Conservation (phyloP, 2,888 invertebrate species). For the Parthenolecanium corni region DNA sequence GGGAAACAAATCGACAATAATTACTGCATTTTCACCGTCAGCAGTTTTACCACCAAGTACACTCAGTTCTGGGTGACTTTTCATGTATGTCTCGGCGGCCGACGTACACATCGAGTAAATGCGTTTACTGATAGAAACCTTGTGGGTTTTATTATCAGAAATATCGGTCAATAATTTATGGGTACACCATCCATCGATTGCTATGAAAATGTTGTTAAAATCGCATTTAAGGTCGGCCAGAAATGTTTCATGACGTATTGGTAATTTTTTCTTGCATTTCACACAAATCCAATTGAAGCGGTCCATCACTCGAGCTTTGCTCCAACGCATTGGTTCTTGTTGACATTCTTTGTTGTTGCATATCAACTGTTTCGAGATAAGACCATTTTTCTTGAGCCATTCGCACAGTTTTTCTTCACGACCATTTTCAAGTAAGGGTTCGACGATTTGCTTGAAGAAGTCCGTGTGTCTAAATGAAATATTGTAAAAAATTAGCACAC, state of each 20-base stretch:
- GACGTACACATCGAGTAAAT: slow-evolving; percentile 49
- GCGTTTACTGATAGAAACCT: slow-evolving; percentile 42
- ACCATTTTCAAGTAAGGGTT: slow-evolving; percentile 43
- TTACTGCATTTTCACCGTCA: slow-evolving; percentile 43
- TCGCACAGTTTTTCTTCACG: slow-evolving; percentile 45
- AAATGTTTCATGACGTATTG: slow-evolving; percentile 47
- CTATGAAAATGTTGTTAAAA: slow-evolving; percentile 36
- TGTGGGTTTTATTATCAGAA: slow-evolving; percentile 30
- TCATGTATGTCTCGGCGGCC: slow-evolving; percentile 42
- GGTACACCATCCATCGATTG: slow-evolving; percentile 30
- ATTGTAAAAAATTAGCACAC: no score
- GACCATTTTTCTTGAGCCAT: slow-evolving; percentile 44
- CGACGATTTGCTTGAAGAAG: slow-evolving; percentile 42
- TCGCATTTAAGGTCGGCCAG: slow-evolving; percentile 53
- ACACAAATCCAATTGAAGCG: slow-evolving; percentile 45
- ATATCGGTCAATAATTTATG: slow-evolving; percentile 17
- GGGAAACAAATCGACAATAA: slow-evolving; percentile 54
- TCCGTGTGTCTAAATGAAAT: slow-evolving; percentile 37
- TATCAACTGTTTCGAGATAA: slow-evolving; percentile 40
- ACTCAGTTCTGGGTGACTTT: slow-evolving; percentile 43
- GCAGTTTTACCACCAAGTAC: slow-evolving; percentile 44
- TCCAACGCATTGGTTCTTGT: slow-evolving; percentile 40
- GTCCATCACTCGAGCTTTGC: slow-evolving; percentile 42
- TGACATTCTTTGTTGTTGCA: slow-evolving; percentile 40
- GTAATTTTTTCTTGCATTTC: slow-evolving; percentile 41